Conservation (phyloP, 2,113 vertebrate species). For the Pangasianodon gigas region DNA sequence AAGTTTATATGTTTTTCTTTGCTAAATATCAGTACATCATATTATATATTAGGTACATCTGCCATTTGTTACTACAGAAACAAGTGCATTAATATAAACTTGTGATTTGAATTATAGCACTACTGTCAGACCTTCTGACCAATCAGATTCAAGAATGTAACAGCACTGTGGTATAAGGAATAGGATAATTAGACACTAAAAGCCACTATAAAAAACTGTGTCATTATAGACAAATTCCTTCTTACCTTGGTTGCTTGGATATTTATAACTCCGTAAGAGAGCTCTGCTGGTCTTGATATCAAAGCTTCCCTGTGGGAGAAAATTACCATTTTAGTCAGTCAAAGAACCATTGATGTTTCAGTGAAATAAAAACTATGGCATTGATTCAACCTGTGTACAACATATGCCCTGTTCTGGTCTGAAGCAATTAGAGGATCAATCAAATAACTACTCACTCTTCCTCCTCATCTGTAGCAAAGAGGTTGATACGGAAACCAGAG, state of each 20-base stretch:
- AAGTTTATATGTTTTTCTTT: not conserved
- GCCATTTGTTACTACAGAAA: not conserved
- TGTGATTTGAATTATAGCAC: not conserved
- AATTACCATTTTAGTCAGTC: slow-evolving; percentile 24
- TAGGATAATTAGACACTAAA: not conserved
- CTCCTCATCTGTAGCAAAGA: slow-evolving; percentile 92
- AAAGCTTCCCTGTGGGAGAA: slow-evolving; percentile 81
- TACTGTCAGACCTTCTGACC: not conserved
- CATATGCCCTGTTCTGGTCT: not conserved
- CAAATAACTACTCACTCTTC: slow-evolving; percentile 83
- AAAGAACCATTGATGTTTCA: slow-evolving; percentile 3
- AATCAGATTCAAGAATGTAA: not conserved
- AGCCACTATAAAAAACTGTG: not conserved
- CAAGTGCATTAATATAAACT: not conserved
- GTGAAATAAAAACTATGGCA: not conserved
- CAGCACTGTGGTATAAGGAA: not conserved
- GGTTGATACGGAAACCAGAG: slow-evolving; percentile 85
- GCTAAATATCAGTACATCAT: not conserved
- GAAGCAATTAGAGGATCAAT: not conserved
- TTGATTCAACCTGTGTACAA: not conserved
- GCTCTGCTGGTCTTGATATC: slow-evolving; percentile 82
- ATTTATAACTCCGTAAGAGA: slow-evolving; percentile 86
- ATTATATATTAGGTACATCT: not conserved
- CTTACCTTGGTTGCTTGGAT: slow-evolving; percentile 91
- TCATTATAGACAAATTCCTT: not conserved